Percentiles rank a stretch among this genome's conserved stretches.
Conservation (phyloP, 2,797 vertebrate species). For the Malurus splendens region DNA sequence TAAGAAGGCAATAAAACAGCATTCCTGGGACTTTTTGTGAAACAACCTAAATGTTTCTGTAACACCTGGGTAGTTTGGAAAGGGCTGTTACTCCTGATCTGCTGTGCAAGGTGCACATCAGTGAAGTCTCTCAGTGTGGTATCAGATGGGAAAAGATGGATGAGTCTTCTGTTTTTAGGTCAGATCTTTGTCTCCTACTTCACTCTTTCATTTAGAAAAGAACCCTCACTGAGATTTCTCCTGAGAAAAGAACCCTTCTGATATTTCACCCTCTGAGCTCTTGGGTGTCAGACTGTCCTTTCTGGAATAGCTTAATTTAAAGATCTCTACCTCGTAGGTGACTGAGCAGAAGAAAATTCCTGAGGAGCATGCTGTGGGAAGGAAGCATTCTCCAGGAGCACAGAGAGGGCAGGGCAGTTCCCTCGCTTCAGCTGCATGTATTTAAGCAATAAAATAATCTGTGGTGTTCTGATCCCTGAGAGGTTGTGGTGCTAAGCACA, state of each 20-base stretch:
- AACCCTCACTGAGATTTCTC: neutral
- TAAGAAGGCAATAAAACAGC: neutral
- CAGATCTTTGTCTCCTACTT: neutral
- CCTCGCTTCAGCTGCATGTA: accelerated
- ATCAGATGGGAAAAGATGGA: neutral
- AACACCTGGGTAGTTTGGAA: neutral
- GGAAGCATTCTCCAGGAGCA: neutral
- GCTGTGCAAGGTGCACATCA: neutral
- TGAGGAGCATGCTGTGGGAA: neutral
- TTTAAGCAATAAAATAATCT: neutral
- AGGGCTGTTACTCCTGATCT: neutral
- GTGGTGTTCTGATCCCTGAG: neutral
- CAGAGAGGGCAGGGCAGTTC: neutral
- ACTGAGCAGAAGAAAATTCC: neutral
- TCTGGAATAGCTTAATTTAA: neutral
- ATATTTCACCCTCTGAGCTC: neutral
- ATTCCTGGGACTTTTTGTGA: slow-evolving; percentile 22
- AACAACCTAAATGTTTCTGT: neutral
- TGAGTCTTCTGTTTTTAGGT: neutral
- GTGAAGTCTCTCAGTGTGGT: neutral
- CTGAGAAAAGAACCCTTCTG: neutral
- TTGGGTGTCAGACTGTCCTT: neutral
- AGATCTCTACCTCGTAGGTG: neutral
- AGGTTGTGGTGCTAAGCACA: neutral
- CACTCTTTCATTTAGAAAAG: neutral